A percentile compares a stretch with the other conserved stretches of the same genome.
Evolutionary conservation across 2,797 vertebrate genomes (phyloP).

Genomic region (Petrocephalus schoutedeni): DNA sequence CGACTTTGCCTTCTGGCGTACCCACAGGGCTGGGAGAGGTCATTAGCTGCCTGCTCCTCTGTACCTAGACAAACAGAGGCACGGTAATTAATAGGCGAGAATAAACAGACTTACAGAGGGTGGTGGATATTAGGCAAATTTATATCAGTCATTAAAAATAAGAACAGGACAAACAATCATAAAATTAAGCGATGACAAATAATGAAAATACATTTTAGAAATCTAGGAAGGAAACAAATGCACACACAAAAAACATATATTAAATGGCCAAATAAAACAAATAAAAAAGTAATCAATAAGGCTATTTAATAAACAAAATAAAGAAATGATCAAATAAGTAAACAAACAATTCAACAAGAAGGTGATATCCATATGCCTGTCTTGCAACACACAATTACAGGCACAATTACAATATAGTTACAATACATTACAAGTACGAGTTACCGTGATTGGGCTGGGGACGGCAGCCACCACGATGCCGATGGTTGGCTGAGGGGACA

Average conservation of each 20-base stretch:
- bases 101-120: neutral
- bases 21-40: constrained; percentile 77
- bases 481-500: constrained; percentile 86
- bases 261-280: neutral
- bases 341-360: neutral
- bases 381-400: neutral
- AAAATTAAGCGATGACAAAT: neutral
- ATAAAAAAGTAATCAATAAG: neutral
- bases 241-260: neutral
- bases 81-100: constrained; percentile 22
- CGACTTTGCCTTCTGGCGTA: constrained; percentile 78
- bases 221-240: neutral
- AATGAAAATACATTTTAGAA: neutral
- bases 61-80: constrained; percentile 63
- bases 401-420: neutral
- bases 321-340: neutral
- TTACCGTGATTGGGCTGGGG: constrained; percentile 90
- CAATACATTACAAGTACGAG: neutral
- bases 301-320: neutral
- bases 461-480: constrained; percentile 88
- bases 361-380: neutral
- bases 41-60: constrained; percentile 79
- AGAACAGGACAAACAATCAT: neutral
- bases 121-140: neutral
- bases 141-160: neutral